A percentile compares a stretch with the other conserved stretches of the same genome.
Evolutionary conservation across 1,140 invertebrate genomes (phyloP).

Genomic region (fruit fly (Drosophila melanogaster)): Release_6_plus_ISO1_MT NC_004354.4:9685501-9686000

Average conservation of each 20-base stretch:
- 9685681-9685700: constrained; percentile 1
- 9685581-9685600: constrained; percentile 76
- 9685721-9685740: constrained; percentile 5
- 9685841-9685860: constrained; percentile 19
- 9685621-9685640: constrained; percentile 20
- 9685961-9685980: constrained; percentile 20
- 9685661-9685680: constrained; percentile 10
- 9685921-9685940: constrained; percentile 49
- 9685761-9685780: constrained; percentile 13
- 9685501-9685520: constrained; percentile 81
- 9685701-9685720: constrained; percentile 1
- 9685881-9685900: constrained; percentile 30
- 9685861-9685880: constrained; percentile 49
- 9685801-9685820: constrained; percentile 7
- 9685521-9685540: constrained; percentile 74
- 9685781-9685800: constrained; percentile 5
- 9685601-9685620: constrained; percentile 27
- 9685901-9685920: constrained; percentile 19
- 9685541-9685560: constrained; percentile 82
- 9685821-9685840: not conserved
- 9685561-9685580: constrained; percentile 83
- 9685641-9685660: constrained; percentile 11
- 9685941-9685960: constrained; percentile 39
- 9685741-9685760: constrained; percentile 5
- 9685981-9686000: constrained; percentile 9